Evolutionary conservation across 2,113 vertebrate species (phyloP).

Genomic region (Trinectes maculatus): DNA sequence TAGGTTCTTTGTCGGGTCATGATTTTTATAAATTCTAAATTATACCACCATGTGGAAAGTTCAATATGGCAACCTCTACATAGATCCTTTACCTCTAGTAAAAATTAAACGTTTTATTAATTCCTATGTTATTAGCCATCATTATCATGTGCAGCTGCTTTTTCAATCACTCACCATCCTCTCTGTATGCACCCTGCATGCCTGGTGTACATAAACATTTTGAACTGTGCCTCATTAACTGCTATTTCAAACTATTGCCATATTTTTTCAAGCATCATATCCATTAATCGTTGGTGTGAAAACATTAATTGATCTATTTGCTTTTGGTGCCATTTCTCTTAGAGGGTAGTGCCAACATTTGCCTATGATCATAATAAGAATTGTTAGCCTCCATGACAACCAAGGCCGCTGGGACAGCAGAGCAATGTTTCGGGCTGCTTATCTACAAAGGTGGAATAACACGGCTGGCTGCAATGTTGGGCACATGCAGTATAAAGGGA

Average conservation of each 20-base stretch:
- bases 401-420: conserved; percentile 61
- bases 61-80: too few species aligned
- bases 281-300: conserved; percentile 43
- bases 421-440: conserved; percentile 57
- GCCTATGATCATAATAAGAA: conserved; percentile 73
- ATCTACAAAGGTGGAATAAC: conserved; percentile 68
- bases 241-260: conserved; percentile 32
- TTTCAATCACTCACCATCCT: background rate
- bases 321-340: conserved; percentile 53
- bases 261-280: conserved; percentile 31
- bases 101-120: conserved; percentile 5
- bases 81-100: too few species aligned
- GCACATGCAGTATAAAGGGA: conserved; percentile 39
- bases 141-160: conserved; percentile 2
- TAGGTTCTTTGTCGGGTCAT: too few species aligned
- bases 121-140: conserved; percentile 14
- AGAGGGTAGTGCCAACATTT: conserved; percentile 57
- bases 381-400: conserved; percentile 76
- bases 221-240: conserved; percentile 39
- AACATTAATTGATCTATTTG: conserved; percentile 67
- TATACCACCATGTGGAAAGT: too few species aligned
- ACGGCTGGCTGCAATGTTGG: conserved; percentile 54
- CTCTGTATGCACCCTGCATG: conserved; percentile 22
- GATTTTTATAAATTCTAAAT: too few species aligned
- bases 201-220: conserved; percentile 46